Percentiles rank a stretch among this genome's conserved stretches.
phyloP scores from a whole-genome alignment of 2,797 vertebrate species.

The Acanthiza pusilla region DNA sequence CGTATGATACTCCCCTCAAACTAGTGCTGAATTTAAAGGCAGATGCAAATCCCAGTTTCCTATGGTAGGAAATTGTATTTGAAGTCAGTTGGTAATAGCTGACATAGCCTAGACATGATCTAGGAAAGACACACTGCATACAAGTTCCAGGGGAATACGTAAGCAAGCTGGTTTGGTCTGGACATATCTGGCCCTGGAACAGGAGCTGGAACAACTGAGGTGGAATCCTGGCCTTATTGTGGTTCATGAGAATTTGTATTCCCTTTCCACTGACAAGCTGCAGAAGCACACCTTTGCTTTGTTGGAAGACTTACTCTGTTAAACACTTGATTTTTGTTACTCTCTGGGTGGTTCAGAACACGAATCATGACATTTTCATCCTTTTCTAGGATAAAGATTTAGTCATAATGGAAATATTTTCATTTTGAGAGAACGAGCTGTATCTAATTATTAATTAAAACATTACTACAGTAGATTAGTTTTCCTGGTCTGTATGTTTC shows the following conservation, averaged over 20 bases:
- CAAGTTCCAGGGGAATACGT: neutral
- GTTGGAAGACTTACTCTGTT: neutral
- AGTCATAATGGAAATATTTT: neutral
- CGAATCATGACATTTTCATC: neutral
- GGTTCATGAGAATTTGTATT: neutral
- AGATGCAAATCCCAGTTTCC: neutral
- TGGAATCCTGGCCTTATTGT: neutral
- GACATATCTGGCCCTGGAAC: neutral
- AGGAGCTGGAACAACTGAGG: neutral
- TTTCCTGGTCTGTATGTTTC: neutral
- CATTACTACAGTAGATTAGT: neutral
- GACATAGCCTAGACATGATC: neutral
- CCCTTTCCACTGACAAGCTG: neutral
- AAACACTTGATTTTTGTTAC: neutral
- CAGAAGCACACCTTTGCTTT: neutral
- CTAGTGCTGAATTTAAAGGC: neutral
- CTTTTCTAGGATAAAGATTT: neutral
- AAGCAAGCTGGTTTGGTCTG: neutral
- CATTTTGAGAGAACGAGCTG: neutral
- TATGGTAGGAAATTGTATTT: neutral
- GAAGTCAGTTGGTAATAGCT: neutral
- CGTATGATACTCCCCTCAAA: neutral
- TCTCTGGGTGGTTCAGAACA: neutral
- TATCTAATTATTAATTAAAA: constrained; percentile 43
- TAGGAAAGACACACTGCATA: neutral